Evolutionary conservation across 2,888 invertebrate genomes (phyloP).

Genomic region (Caenorhabditis becei): DNA sequence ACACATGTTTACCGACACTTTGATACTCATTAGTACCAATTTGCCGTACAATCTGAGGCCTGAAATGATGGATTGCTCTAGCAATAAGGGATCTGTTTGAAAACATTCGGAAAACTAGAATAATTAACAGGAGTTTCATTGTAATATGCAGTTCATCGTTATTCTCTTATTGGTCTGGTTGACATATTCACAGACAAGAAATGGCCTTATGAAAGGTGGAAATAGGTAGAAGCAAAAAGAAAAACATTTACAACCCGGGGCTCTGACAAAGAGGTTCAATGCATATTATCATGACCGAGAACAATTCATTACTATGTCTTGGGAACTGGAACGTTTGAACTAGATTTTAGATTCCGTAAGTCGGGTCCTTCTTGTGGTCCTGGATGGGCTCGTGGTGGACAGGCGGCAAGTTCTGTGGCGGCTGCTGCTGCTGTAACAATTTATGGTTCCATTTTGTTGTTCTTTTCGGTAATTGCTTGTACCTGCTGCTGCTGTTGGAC

Average conservation of each 20-base stretch:
- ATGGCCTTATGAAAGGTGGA: conserved; percentile 31
- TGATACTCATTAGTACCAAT: too few relatives aligned
- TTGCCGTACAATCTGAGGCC: too few relatives aligned
- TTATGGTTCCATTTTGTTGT: background rate
- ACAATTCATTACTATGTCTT: background rate
- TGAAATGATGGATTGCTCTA: too few relatives aligned
- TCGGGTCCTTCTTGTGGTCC: conserved; percentile 69
- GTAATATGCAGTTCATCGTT: conserved; percentile 4
- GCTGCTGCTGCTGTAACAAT: conserved; percentile 30
- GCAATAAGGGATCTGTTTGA: too few relatives aligned
- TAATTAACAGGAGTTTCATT: conserved; percentile 10
- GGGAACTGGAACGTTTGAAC: background rate
- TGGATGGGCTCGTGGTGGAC: conserved; percentile 66
- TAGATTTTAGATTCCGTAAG: conserved; percentile 67
- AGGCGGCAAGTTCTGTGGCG: conserved; percentile 42
- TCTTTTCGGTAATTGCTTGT: conserved; percentile 5
- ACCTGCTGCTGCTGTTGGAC: conserved; percentile 41
- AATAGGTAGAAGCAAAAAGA: background rate
- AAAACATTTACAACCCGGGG: conserved; percentile 32
- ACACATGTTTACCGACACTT: too few relatives aligned
- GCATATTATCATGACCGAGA: conserved; percentile 23
- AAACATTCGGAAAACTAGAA: conserved; percentile 2
- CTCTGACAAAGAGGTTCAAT: conserved; percentile 8
- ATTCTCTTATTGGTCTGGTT: background rate
- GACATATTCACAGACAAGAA: conserved; percentile 41